These are phyloP conservation scores for Dioctria linearis DNA, from an alignment of 2,888 invertebrate genomes.

Conservation along the genomic window DNA sequence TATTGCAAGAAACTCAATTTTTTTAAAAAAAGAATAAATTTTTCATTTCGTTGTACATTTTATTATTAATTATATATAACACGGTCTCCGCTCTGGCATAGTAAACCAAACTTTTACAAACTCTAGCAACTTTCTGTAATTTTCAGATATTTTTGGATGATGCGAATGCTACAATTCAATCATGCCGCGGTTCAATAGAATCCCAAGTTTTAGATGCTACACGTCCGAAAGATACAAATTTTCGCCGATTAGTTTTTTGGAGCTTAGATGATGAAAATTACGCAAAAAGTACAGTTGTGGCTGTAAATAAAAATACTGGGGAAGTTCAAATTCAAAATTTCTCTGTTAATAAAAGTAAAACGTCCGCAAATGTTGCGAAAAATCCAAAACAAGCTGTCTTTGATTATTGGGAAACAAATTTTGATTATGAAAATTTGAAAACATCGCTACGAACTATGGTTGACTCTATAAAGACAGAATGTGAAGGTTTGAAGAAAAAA, in stretches of 20 bases:
- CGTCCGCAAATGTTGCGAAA: neutral
- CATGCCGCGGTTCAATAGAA: neutral
- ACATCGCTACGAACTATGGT: too few relatives aligned
- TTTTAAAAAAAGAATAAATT: too few relatives aligned
- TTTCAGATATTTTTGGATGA: neutral
- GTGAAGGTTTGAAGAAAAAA: too few relatives aligned
- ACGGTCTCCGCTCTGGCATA: too few relatives aligned
- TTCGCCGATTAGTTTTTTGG: neutral
- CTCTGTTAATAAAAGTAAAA: neutral
- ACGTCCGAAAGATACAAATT: neutral
- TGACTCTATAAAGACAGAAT: too few relatives aligned
- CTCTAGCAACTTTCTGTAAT: too few relatives aligned
- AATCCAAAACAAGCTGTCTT: slow-evolving; percentile 27
- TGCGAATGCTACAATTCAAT: slow-evolving; percentile 29
- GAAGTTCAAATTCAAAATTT: slow-evolving; percentile 22
- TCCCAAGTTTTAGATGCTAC: slow-evolving; percentile 6
- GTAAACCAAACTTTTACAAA: too few relatives aligned
- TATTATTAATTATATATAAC: too few relatives aligned
- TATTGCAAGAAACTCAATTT: too few relatives aligned
- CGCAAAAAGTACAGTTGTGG: slow-evolving; percentile 30
- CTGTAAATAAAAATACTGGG: neutral
- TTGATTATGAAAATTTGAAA: neutral
- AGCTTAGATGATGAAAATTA: neutral
- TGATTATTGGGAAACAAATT: slow-evolving; percentile 11
- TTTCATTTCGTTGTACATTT: too few relatives aligned